Percentiles rank a stretch among this genome's conserved stretches.
phyloP scores from a whole-genome alignment of 2,888 invertebrate species.

The Sthenelais limicola region DNA sequence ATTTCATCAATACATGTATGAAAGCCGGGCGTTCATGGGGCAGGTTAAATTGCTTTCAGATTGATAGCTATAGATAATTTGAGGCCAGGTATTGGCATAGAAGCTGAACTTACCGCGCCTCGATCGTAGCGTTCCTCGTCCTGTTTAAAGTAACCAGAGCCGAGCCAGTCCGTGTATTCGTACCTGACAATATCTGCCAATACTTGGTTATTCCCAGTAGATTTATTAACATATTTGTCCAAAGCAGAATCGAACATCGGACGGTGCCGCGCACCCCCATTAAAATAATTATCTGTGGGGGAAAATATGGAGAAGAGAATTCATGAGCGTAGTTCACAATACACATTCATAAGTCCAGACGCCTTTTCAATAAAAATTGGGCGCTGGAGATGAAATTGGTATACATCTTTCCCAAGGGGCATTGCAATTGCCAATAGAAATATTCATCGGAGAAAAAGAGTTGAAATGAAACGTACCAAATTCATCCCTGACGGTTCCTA shows the following conservation, averaged over 20 bases:
- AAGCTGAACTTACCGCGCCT: conserved; percentile 49
- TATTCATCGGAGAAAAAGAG: background rate
- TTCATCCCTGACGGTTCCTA: conserved; percentile 52
- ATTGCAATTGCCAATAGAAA: too few relatives aligned
- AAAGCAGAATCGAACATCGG: conserved; percentile 46
- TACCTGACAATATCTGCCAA: conserved; percentile 46
- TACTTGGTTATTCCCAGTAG: conserved; percentile 27
- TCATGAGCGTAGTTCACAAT: too few relatives aligned
- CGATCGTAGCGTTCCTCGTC: conserved; percentile 41
- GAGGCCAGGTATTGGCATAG: too few relatives aligned
- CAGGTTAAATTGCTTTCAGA: too few relatives aligned
- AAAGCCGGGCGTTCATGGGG: too few relatives aligned
- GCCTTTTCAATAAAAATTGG: background rate
- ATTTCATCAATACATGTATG: too few relatives aligned
- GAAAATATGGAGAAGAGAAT: background rate
- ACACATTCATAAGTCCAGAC: too few relatives aligned
- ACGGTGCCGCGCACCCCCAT: conserved; percentile 47
- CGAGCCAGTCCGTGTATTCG: conserved; percentile 52
- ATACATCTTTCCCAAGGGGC: background rate
- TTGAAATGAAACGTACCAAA: conserved; percentile 47
- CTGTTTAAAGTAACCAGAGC: background rate
- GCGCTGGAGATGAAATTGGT: background rate
- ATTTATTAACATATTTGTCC: conserved; percentile 47
- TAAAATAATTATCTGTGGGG: conserved; percentile 50
- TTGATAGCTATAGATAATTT: too few relatives aligned